Evolutionary conservation across 2,797 vertebrate genomes (phyloP).

Genomic region (Rhynchonycteris naso): DNA sequence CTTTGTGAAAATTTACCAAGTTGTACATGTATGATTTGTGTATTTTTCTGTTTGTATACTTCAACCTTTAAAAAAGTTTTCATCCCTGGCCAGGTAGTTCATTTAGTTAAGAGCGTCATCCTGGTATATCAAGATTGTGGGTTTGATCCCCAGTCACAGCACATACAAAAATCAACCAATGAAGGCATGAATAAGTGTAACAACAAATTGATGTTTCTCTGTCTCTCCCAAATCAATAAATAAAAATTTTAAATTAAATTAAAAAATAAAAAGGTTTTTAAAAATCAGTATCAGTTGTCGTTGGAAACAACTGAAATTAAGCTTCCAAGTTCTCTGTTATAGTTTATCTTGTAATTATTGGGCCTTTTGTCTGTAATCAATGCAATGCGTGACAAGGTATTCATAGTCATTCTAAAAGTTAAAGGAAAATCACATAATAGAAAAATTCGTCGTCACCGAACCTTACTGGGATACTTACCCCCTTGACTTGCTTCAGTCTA

Average conservation of each 20-base stretch:
- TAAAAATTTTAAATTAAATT: too few species aligned
- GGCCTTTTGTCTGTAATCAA: conserved; percentile 35
- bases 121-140: too few species aligned
- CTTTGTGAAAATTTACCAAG: not conserved
- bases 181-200: too few species aligned
- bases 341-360: conserved; percentile 42
- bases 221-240: too few species aligned
- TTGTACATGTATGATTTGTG: not conserved
- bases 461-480: conserved; percentile 79
- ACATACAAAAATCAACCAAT: too few species aligned
- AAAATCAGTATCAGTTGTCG: not conserved
- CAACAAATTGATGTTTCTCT: too few species aligned
- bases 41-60: not conserved
- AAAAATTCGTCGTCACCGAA: not conserved
- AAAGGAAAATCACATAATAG: conserved; percentile 35
- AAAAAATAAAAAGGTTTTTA: not conserved
- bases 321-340: not conserved
- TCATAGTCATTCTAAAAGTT: conserved; percentile 24
- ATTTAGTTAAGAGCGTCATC: too few species aligned
- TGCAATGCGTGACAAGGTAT: not conserved
- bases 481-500: conserved; percentile 87
- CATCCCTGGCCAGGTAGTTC: too few species aligned
- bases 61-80: not conserved
- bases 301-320: conserved; percentile 15
- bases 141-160: too few species aligned